Base-by-base conservation (phyloP, 2,113 vertebrate genomes). In the Sylvietta virens region DNA sequence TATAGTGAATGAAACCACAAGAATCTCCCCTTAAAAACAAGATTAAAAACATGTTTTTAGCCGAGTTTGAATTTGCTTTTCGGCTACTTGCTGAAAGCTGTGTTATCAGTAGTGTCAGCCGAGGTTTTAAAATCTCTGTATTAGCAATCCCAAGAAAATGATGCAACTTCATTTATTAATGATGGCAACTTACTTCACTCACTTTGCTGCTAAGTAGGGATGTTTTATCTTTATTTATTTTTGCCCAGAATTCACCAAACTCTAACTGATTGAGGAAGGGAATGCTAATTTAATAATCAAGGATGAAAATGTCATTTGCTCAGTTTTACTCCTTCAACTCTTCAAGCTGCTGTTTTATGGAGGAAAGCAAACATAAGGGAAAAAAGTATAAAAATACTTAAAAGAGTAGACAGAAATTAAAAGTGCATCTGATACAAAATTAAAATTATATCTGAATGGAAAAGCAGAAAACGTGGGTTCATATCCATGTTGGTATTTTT, bases 1-100 rank as follows among this genome's bases (percentile, higher is more conserved):
- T 61, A 51, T 9, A 57, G 13, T n/a, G 45, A 95, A 60, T 45
- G n/a, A 94, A 96, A 92, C 96, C 93, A 89, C 87, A 95, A 70
- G 90, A 78, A 73, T 81, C 47, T 61, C 87, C 89, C 72, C 65
- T 57, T 53, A 67, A 64, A 86, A 92, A 71, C 30, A 47, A 57
- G 27, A 53, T 62, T 78, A 64, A 95, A 95, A 89, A 33, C 61
- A 89, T 62, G 69, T 60, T 96, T 88, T 96, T 56, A 74, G 27
- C 33, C 77, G 39, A 54, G 17, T 6, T 74, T 81, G 44, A 91
- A 35, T 70, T 74, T 72, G n/a, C 6, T 64, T 60, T 83, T 78
- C 30, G 65, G 9, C 39, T 73, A 44, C 44, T 62, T 74, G 13
- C 35, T 86, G 31, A 73, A 69, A 88, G 37, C 13, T 67, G 50